A percentile compares a stretch with the other conserved stretches of the same genome.
Conservation (phyloP, 2,888 invertebrate species). For the Uropetala carovei region DNA sequence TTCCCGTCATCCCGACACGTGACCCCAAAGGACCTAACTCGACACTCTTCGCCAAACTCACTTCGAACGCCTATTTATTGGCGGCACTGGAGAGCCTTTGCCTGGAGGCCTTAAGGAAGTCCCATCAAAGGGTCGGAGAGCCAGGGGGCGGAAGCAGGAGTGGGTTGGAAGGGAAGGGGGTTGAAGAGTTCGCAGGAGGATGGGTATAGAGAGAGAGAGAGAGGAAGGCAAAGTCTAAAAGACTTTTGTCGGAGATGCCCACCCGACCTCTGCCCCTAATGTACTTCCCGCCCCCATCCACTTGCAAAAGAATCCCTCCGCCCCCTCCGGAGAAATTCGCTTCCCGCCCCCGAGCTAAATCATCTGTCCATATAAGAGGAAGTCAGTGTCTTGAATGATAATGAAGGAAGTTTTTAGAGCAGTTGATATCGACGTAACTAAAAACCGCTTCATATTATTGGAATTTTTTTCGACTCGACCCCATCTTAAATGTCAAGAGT, state of each 20-base stretch:
- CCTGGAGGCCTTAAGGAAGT: conserved; percentile 53
- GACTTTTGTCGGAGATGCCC: neutral
- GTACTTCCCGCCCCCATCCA: conserved; percentile 6
- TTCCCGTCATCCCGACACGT: neutral
- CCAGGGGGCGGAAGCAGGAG: neutral
- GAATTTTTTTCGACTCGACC: too few relatives aligned
- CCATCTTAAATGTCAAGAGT: too few relatives aligned
- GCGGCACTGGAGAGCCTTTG: conserved; percentile 5
- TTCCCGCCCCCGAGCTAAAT: too few relatives aligned
- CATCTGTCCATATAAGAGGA: too few relatives aligned
- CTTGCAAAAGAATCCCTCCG: neutral
- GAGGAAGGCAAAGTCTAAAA: neutral
- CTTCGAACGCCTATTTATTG: conserved; percentile 64
- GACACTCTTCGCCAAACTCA: conserved; percentile 53
- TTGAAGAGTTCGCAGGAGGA: neutral
- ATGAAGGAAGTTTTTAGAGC: neutral
- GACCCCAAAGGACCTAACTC: conserved; percentile 50
- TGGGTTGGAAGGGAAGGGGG: neutral
- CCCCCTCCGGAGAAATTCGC: neutral
- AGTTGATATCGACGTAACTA: too few relatives aligned
- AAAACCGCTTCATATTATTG: too few relatives aligned
- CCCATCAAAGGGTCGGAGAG: conserved; percentile 34
- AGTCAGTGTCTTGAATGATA: neutral
- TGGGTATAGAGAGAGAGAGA: neutral
- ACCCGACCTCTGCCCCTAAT: conserved; percentile 1